Conservation (phyloP, 2,888 invertebrate species). For the Campaea margaritaria region DNA sequence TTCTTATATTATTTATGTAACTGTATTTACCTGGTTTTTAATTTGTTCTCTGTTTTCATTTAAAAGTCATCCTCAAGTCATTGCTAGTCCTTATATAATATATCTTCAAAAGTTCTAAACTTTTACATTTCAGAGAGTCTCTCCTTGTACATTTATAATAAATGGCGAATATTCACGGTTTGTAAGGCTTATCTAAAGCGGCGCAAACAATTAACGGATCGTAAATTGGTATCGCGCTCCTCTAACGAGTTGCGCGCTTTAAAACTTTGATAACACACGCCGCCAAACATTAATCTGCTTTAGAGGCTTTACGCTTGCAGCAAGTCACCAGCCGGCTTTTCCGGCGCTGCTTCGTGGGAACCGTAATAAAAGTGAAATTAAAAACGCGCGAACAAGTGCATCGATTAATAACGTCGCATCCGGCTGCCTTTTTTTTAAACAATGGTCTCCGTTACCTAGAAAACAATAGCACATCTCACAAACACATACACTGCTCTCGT, state of each 20-base stretch:
- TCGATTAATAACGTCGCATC: conserved; percentile 65
- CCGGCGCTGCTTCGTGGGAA: conserved; percentile 57
- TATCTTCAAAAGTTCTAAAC: too few relatives aligned
- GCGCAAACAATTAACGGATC: conserved; percentile 75
- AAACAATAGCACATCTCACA: conserved; percentile 85
- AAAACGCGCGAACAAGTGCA: conserved; percentile 66
- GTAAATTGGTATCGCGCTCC: conserved; percentile 69
- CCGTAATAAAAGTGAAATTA: conserved; percentile 68
- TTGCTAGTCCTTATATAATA: not conserved
- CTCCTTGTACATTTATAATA: conserved; percentile 12
- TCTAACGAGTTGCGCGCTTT: conserved; percentile 62
- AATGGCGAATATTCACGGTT: conserved; percentile 49
- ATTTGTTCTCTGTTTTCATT: not conserved
- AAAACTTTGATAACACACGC: conserved; percentile 50
- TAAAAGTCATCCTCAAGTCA: not conserved
- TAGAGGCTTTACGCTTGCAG: conserved; percentile 43
- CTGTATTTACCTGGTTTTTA: conserved; percentile 1
- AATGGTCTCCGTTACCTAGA: conserved; percentile 79
- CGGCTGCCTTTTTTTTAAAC: conserved; percentile 72
- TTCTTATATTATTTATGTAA: conserved; percentile 12
- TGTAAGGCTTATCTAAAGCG: conserved; percentile 74
- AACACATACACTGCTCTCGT: conserved; percentile 82
- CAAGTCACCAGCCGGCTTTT: conserved; percentile 51
- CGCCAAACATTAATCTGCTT: conserved; percentile 30
- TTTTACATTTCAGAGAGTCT: conserved; percentile 1